phyloP scores from a whole-genome alignment of 2,888 invertebrate genomes.

The Drosophila trichaetosa region DNA sequence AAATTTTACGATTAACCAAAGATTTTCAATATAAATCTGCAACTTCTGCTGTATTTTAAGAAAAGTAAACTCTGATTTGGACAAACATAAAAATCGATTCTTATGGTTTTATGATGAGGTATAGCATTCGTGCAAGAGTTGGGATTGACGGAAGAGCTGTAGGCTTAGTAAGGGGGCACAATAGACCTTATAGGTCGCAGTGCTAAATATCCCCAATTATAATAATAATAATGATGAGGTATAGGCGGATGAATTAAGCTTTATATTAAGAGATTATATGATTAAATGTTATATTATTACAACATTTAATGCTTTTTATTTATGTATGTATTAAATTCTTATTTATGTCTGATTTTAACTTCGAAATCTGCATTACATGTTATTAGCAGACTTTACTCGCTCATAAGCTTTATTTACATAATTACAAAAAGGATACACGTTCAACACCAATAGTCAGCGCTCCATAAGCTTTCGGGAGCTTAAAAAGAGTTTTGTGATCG shows the following conservation, averaged over 20 bases:
- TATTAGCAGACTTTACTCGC: not conserved
- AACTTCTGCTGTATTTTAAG: not conserved
- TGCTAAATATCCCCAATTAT: too few species aligned
- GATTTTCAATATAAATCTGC: not conserved
- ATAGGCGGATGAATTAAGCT: not conserved
- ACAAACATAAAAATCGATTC: not conserved
- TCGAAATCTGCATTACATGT: not conserved
- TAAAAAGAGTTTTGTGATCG: constrained; percentile 33
- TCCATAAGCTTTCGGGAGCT: not conserved
- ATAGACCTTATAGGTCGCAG: too few species aligned
- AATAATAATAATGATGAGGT: not conserved
- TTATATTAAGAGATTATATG: not conserved
- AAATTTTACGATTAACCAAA: not conserved
- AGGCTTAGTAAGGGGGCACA: too few species aligned
- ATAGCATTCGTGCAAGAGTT: too few species aligned
- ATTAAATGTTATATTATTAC: not conserved
- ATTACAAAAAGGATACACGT: not conserved
- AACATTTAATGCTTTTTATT: not conserved
- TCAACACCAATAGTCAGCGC: not conserved
- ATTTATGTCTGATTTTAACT: not conserved
- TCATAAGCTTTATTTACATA: not conserved
- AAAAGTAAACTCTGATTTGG: not conserved
- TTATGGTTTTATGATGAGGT: not conserved
- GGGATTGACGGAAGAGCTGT: too few species aligned
- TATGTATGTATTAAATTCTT: not conserved